phyloP scores from a whole-genome alignment of 2,888 invertebrate genomes.

The Callyntrura guangdongensis region DNA sequence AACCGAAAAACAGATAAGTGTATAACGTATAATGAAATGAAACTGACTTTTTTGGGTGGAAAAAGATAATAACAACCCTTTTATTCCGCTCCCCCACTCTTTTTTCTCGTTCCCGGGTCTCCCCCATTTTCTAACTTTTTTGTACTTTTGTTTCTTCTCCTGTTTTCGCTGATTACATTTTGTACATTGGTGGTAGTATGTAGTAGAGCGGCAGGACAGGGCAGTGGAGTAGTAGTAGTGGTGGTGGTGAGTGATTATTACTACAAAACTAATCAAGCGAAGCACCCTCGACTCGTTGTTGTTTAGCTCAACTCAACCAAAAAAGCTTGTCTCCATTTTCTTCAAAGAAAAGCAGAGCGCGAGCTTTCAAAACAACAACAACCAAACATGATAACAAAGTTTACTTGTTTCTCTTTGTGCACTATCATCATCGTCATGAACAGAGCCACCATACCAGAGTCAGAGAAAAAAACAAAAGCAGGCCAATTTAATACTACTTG shows the following conservation, averaged over 20 bases:
- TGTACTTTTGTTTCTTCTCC: conserved; percentile 7
- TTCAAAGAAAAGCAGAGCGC: conserved; percentile 16
- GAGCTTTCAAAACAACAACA: background rate
- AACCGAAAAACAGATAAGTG: conserved; percentile 69
- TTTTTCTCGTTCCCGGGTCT: too few relatives aligned
- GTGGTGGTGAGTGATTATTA: conserved; percentile 65
- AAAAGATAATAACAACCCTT: conserved; percentile 76
- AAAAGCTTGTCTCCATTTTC: background rate
- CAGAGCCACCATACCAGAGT: background rate
- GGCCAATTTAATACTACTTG: conserved; percentile 40
- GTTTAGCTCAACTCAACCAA: conserved; percentile 24
- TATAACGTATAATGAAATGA: too few relatives aligned
- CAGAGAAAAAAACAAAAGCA: conserved; percentile 24
- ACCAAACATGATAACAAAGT: conserved; percentile 51
- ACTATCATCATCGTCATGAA: conserved; percentile 8
- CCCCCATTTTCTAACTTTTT: conserved; percentile 34
- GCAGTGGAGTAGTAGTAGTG: too few relatives aligned
- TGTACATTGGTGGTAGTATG: too few relatives aligned
- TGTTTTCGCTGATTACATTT: conserved; percentile 61
- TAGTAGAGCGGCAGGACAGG: too few relatives aligned
- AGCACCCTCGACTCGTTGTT: conserved; percentile 52
- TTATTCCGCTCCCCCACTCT: conserved; percentile 6
- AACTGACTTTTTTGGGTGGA: conserved; percentile 53
- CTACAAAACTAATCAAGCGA: conserved; percentile 74
- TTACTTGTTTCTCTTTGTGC: conserved; percentile 29